Evolutionary conservation across 2,113 vertebrate species (phyloP), one percentile per base, ranked within the genome.

Genomic region (Channa maculata): DNA sequence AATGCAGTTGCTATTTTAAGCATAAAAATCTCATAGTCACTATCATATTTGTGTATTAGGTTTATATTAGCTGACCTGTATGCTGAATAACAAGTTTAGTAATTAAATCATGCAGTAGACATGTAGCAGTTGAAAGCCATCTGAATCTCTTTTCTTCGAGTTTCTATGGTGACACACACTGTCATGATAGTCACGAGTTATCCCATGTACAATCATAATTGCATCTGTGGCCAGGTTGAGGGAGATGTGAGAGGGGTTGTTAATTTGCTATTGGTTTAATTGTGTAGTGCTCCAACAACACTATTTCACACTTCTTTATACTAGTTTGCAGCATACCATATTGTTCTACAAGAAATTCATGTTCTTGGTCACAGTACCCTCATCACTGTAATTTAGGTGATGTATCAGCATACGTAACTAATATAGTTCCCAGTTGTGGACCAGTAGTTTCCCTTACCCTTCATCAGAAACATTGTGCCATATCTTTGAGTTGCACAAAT

Each of bases 41-140:
- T 45, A 7, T 15, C 2, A 54, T 38, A 43, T 52, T 2, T 39
- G 37, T 38, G 13, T 6, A 61, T 59, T 45, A 48, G 10, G n/a
- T 4, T 62, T 50, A 52, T n/a, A 63, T 34, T 46, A 48, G 12
- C n/a, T 6, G 39, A 33, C 12, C 2, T 5, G 49, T 54, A 24
- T 24, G 61, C 49, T 61, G 24, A 71, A 74, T 50, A 68, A 44
- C 49, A 49, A 36, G n/a, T 72, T 65, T 37, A 71, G 34, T 14
- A 57, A 33, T 41, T 14, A 57, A 33, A 49, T 63, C 51, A 64
- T 73, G 53, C 6, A 61, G 38, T 15, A 13, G 6, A 76, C 13
- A 52, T 63, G 15, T 15, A 52, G 43, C 37, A 60, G 36, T 74
- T 13, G 8, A 11, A 61, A 63, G 8, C 50, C 13, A 14, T 5